Evolutionary conservation across 2,888 invertebrate genomes (phyloP), one percentile per base, ranked within the genome.

Genomic region (Brachyopa scutellaris): DNA sequence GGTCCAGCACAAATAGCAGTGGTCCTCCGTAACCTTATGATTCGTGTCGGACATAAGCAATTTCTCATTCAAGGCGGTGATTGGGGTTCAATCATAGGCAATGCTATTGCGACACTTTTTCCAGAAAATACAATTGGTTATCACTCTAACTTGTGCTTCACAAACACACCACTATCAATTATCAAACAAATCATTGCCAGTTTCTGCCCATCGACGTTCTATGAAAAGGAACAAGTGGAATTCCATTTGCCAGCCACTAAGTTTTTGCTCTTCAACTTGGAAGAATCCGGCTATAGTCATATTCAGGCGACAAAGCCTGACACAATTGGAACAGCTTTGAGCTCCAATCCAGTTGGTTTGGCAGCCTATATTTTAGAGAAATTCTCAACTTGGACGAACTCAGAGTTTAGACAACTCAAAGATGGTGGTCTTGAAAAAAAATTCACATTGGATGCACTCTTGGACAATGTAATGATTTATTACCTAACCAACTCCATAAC

Each of bases 301-400:
- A 84, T 97, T 3, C 97, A 97, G 88, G 93, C 95, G 0, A 96
- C 97, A 0, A 97, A 97, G 88, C 97, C 97, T 9, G 97, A 97
- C 86, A 97, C 97, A 0, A 91, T 96, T 84, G 97, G 96, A 13
- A 85, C 84, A 0, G 88, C 85, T 0, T 78, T 90, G 5, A 86
- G 87, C n/a, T 85, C 87, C 40, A 90, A 89, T 85, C 98, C 98
- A 0, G 93, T 95, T 0, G 97, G 97, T 0, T 90, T 98, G 72
- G 97, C 97, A 0, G 96, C 96, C 0, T 98, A 97, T 87, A 95
- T 98, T 61, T 89, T 98, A 8, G 97, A 98, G 87, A 98, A 97
- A 88, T 97, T 97, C 90, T 93, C 92, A 87, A 93, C 86, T 4
- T 95, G 90, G 94, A 96, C 91, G 88, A 95, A 91, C 89, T 94